These are phyloP conservation scores for Atopsyche davidsoni DNA, from an alignment of 1,140 invertebrate genomes.

Conservation along the genomic window DNA sequence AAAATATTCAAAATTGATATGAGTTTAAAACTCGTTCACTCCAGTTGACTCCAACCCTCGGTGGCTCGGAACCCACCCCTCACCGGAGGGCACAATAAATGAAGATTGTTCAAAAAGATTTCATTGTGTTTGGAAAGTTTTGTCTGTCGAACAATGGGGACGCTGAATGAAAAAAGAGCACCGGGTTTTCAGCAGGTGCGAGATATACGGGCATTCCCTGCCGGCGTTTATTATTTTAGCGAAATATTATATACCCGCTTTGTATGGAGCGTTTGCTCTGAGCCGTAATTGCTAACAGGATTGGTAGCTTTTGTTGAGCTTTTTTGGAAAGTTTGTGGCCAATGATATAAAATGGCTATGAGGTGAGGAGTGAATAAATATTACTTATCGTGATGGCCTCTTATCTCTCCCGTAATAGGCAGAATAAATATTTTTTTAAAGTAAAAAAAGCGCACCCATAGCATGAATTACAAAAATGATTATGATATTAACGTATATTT, in stretches of 20 bases:
- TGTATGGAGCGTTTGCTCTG: no score
- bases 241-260: background rate
- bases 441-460: no score
- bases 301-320: no score
- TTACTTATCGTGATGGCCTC: no score
- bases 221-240: constrained; percentile 2
- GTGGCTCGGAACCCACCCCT: constrained; percentile 1
- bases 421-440: no score
- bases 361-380: no score
- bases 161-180: background rate
- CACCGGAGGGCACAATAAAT: constrained; percentile 9
- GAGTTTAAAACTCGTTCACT: constrained; percentile 18
- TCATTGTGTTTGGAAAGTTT: constrained; percentile 19
- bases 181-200: constrained; percentile 6
- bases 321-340: no score
- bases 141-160: constrained; percentile 18
- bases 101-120: constrained; percentile 20
- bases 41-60: background rate
- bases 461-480: no score
- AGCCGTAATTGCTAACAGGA: no score
- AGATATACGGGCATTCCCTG: constrained; percentile 1
- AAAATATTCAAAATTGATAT: constrained; percentile 16
- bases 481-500: no score
- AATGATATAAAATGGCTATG: no score
- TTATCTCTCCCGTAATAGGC: no score